Base-by-base conservation (phyloP, 2,888 invertebrate species). In the Caenorhabditis sp. region DNA sequence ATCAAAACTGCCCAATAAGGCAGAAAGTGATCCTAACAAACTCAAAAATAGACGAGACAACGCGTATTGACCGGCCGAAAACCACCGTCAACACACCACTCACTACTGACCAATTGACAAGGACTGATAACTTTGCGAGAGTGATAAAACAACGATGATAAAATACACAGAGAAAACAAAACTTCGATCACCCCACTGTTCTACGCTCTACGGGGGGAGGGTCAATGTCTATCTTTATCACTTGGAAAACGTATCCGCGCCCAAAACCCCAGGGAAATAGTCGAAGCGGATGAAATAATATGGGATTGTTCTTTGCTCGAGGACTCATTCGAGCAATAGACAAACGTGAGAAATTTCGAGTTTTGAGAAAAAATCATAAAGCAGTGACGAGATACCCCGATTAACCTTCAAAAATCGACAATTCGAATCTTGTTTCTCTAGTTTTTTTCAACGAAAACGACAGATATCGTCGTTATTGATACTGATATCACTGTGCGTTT, bases 141-240 rank as follows among this genome's bases (percentile, higher is more conserved):
- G 68, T 60, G 70, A 70, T 61, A 70, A 70, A 50, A 70, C 47
- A 53, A 69, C 24, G 40, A 40, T 13, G 55, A 32, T 28, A 56
- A n/a, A 56, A 67, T 15, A 18, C 37, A 47, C 60, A 40, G 37
- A 28, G 69, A 69, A 28, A 37, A 51, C 65, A 53, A 37, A 55
- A 22, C 53, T 55, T 67, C 24, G 44, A 61, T 61, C 61, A 61
- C 61, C 1, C 61, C 61, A 47, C 44, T 40, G 61, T 61, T 61
- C 28, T 61, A 15, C 1, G 13, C 9, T 40, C 40, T 32, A 9
- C 32, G 9, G 5, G 9, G 13, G 40, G 13, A 4, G 18, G 24
- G 32, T 50, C 58, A 24, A 69, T 69, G 32, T 65, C 15, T 22
- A 3, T 40, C 15, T 20, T 53, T 35, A 22, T 35, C 53, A 40